Conservation (phyloP, 2,113 vertebrate genomes). For the Vireo altiloquus region DNA sequence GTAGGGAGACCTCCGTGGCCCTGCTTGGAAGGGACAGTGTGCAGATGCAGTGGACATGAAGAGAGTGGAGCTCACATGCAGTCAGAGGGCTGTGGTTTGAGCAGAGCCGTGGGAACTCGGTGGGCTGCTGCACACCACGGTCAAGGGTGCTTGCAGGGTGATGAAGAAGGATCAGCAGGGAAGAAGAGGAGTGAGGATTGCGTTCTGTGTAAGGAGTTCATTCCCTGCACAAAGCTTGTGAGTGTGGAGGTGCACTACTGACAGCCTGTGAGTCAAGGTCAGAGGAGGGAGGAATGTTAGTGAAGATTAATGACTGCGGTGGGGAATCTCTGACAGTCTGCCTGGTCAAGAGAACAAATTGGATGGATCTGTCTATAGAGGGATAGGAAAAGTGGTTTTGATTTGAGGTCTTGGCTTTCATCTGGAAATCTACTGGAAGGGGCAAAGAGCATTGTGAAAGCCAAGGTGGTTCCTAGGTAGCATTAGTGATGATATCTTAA, state of each 20-base stretch:
- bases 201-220: neutral
- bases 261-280: neutral
- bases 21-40: rapidly evolving
- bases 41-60: neutral
- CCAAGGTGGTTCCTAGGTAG: neutral
- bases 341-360: neutral
- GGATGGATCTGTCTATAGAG: neutral
- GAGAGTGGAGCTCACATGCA: neutral
- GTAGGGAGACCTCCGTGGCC: neutral
- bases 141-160: neutral
- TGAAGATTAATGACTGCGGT: neutral
- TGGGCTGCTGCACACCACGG: neutral
- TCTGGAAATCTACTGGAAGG: neutral
- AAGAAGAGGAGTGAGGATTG: neutral
- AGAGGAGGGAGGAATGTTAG: neutral
- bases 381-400: neutral
- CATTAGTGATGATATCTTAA: neutral
- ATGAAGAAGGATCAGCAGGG: neutral
- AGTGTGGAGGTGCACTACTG: neutral
- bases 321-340: neutral
- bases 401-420: neutral
- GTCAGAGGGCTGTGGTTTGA: neutral
- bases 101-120: neutral
- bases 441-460: neutral
- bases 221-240: neutral